Conservation (phyloP, 35 echinoderm and acorn worm genomes). For the Ophioderma brevispina region DNA sequence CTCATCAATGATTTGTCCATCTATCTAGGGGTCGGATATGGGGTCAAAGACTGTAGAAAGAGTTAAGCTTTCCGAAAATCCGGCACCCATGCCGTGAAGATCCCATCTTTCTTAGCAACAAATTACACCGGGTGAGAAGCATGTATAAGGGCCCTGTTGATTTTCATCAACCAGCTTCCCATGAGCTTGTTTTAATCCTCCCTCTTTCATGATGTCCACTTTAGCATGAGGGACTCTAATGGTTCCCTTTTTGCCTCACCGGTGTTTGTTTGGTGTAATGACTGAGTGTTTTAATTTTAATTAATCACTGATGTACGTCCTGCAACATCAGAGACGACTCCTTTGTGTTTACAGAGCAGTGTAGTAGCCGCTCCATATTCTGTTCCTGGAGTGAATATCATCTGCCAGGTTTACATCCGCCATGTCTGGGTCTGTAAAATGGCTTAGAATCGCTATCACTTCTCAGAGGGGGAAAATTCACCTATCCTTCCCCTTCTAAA, state of each 20-base stretch:
- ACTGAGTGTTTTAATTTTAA: not conserved
- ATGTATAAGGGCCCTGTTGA: slow-evolving; percentile 54
- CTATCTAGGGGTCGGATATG: slow-evolving; percentile 62
- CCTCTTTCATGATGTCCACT: not conserved
- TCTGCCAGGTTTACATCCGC: not conserved
- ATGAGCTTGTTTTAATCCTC: slow-evolving; percentile 38
- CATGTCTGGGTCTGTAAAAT: not conserved
- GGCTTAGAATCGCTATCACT: not conserved
- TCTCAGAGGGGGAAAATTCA: not conserved
- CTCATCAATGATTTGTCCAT: slow-evolving; percentile 28
- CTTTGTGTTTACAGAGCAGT: not conserved
- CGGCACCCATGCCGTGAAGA: not conserved
- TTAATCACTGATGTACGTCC: not conserved
- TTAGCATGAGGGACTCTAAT: not conserved
- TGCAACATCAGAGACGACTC: not conserved
- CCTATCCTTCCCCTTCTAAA: no score
- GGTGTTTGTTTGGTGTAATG: not conserved
- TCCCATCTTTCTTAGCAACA: slow-evolving; percentile 65
- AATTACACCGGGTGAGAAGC: slow-evolving; percentile 45
- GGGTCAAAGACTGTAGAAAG: slow-evolving; percentile 47
- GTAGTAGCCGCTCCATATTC: not conserved
- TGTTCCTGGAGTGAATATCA: not conserved
- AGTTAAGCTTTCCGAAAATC: no score
- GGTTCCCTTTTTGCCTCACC: not conserved
- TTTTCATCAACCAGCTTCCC: not conserved